These are phyloP conservation scores for Aphelenchoides fujianensis DNA, from an alignment of 1,140 invertebrate genomes.

Conservation along the genomic window DNA sequence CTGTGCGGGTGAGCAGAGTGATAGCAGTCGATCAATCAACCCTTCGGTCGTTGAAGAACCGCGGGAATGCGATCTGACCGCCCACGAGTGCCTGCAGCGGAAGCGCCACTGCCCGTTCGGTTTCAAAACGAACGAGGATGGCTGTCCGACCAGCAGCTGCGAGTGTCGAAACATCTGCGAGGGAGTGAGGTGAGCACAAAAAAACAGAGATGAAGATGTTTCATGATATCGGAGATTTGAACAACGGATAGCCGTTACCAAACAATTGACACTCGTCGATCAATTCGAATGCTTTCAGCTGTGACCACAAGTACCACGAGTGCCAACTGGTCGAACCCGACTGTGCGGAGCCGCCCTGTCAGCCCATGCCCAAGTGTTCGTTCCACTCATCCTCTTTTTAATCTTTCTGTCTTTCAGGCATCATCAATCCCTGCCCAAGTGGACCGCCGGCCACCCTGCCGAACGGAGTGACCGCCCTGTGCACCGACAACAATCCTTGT, in stretches of 20 bases:
- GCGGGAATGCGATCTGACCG: slow-evolving; percentile 18
- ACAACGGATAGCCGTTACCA: too few relatives aligned
- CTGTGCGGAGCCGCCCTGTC: slow-evolving; percentile 52
- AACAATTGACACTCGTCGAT: background rate
- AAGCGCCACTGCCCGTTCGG: slow-evolving; percentile 49
- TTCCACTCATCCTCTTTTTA: slow-evolving; percentile 16
- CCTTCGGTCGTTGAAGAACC: slow-evolving; percentile 19
- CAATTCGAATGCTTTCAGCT: slow-evolving; percentile 43
- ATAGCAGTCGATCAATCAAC: slow-evolving; percentile 30
- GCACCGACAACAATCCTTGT: slow-evolving; percentile 50
- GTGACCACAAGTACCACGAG: slow-evolving; percentile 44
- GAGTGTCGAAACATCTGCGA: slow-evolving; percentile 47
- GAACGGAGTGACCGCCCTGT: slow-evolving; percentile 60
- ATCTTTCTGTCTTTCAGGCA: slow-evolving; percentile 31
- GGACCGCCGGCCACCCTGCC: slow-evolving; percentile 51
- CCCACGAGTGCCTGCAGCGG: slow-evolving; percentile 19
- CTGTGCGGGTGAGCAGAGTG: slow-evolving; percentile 31
- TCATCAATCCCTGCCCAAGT: slow-evolving; percentile 55
- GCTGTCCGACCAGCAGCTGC: slow-evolving; percentile 44
- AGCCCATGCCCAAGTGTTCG: slow-evolving; percentile 50
- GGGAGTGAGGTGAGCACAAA: slow-evolving; percentile 48
- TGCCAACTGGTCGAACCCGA: slow-evolving; percentile 61
- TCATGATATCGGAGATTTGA: too few relatives aligned
- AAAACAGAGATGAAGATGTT: too few relatives aligned
- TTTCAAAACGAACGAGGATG: slow-evolving; percentile 44